Evolutionary conservation across 2,888 invertebrate genomes (phyloP), one percentile per base, ranked within the genome.

Genomic region (Atrina japonica): DNA sequence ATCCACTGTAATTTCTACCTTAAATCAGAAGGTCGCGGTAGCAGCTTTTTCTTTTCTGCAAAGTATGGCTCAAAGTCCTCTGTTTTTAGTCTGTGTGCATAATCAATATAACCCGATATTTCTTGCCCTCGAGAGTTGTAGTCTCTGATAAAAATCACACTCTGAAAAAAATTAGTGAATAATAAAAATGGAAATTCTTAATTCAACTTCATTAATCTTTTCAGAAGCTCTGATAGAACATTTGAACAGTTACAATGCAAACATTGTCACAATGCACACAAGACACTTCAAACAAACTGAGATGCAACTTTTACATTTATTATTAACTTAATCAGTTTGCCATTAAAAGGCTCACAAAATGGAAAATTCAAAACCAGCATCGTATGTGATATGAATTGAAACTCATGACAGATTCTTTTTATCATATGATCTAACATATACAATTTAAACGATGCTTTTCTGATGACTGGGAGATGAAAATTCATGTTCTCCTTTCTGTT

Each of bases 71-170:
- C 91, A 95, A 96, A 96, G 87, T 96, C 94, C 80, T 96, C 95
- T 0, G 92, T 91, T 59, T 93, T 91, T 14, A 96, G 91, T 56
- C 95, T 92, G 73, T 95, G 93, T 0, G 93, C 93, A 88, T 94
- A 96, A 89, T 97, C 97, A 30, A 97, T 94, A 86, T 96, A 97
- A 0, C 95, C 96, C 0, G 96, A 96, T 70, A 96, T 93, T 88
- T 96, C 96, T 77, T 94, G 94, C 1, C 95, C 95, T 5, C 93
- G 92, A 72, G 92, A 93, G 11, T 94, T 94, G 71, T 92, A 92
- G 86, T 93, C 93, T 9, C 95, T 92, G 5, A 96, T 88, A 86
- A 96, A 96, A 71, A 97, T 94, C 58, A 97, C 95, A 16, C 91
- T 89, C 91, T 91, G 83, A 45, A 83, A 85, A 63, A 55, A 53